A percentile compares a stretch with the other conserved stretches of the same genome.
Conservation (phyloP, 2,797 vertebrate genomes). For the Sebastolobus altivelis region DNA sequence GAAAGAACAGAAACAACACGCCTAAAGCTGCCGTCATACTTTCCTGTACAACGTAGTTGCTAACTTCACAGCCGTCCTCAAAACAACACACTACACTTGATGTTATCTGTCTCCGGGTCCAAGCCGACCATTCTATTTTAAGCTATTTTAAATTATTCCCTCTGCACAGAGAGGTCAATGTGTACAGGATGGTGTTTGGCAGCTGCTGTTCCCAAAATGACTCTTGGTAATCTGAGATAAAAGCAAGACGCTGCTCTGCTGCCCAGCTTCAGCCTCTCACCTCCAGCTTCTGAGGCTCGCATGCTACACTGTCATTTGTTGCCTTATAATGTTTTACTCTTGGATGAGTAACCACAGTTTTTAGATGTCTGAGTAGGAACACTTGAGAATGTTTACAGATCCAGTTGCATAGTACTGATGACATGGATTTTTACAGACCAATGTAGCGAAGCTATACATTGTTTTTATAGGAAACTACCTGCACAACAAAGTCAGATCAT, state of each 20-base stretch:
- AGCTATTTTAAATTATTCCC: slow-evolving; percentile 65
- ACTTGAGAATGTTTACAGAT: slow-evolving; percentile 60
- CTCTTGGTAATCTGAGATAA: slow-evolving; percentile 71
- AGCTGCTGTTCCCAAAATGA: slow-evolving; percentile 78
- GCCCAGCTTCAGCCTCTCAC: slow-evolving; percentile 26
- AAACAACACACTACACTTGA: slow-evolving; percentile 34
- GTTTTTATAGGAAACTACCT: slow-evolving; percentile 22
- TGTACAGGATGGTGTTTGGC: slow-evolving; percentile 43
- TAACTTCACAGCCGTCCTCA: slow-evolving; percentile 6
- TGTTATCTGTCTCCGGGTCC: slow-evolving; percentile 49
- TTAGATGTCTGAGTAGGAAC: slow-evolving; percentile 31
- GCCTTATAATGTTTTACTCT: slow-evolving; percentile 32
- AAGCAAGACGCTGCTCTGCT: slow-evolving; percentile 37
- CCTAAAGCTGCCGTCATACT: slow-evolving; percentile 42
- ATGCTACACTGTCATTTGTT: slow-evolving; percentile 2
- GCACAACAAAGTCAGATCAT: slow-evolving; percentile 14
- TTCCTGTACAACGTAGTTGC: neutral
- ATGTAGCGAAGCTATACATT: slow-evolving; percentile 22
- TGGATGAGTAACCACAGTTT: slow-evolving; percentile 6
- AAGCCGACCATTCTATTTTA: slow-evolving; percentile 48
- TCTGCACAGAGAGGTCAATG: slow-evolving; percentile 55
- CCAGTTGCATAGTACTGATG: slow-evolving; percentile 21
- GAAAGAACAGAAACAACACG: slow-evolving; percentile 71
- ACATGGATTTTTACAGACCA: slow-evolving; percentile 30
- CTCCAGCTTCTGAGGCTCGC: slow-evolving; percentile 14